Conservation (phyloP, 2,888 invertebrate genomes). For the Cephus pygmeus region DNA sequence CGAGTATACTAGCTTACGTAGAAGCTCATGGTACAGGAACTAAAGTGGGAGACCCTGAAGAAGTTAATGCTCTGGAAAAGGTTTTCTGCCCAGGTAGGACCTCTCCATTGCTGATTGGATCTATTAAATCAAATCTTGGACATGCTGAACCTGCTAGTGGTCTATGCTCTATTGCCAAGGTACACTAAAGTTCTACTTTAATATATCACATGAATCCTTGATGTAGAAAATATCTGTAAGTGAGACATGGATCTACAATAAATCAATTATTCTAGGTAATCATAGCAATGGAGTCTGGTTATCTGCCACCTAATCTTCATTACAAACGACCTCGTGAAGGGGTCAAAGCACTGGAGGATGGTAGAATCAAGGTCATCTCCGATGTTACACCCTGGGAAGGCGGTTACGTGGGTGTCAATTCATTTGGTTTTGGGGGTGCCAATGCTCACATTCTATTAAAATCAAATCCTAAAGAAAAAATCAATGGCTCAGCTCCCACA, state of each 20-base stretch:
- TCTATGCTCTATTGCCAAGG: slow-evolving; percentile 85
- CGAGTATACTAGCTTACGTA: slow-evolving; percentile 71
- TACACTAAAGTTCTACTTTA: slow-evolving; percentile 44
- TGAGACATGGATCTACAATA: background rate
- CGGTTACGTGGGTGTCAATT: slow-evolving; percentile 83
- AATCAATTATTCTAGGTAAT: slow-evolving; percentile 68
- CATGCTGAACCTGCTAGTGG: slow-evolving; percentile 91
- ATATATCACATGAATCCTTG: background rate
- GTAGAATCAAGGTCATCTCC: slow-evolving; percentile 78
- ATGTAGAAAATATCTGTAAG: background rate
- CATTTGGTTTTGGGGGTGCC: slow-evolving; percentile 94
- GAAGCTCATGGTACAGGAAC: slow-evolving; percentile 85
- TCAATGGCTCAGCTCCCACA: slow-evolving; percentile 72
- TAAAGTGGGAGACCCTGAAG: slow-evolving; percentile 91
- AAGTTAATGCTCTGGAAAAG: slow-evolving; percentile 84
- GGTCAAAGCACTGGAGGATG: slow-evolving; percentile 72
- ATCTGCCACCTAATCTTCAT: slow-evolving; percentile 89
- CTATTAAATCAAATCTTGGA: slow-evolving; percentile 94
- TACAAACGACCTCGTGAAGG: slow-evolving; percentile 74
- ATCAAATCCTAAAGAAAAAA: slow-evolving; percentile 72
- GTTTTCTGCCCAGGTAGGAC: slow-evolving; percentile 81
- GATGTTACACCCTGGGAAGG: slow-evolving; percentile 78
- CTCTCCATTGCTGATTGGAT: slow-evolving; percentile 84
- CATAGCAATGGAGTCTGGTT: slow-evolving; percentile 82
- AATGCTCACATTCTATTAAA: slow-evolving; percentile 80